Percentiles rank a stretch among this genome's conserved stretches.
Evolutionary conservation across 2,888 invertebrate genomes (phyloP).

Genomic region (Aphidoletes aphidimyza): DNA sequence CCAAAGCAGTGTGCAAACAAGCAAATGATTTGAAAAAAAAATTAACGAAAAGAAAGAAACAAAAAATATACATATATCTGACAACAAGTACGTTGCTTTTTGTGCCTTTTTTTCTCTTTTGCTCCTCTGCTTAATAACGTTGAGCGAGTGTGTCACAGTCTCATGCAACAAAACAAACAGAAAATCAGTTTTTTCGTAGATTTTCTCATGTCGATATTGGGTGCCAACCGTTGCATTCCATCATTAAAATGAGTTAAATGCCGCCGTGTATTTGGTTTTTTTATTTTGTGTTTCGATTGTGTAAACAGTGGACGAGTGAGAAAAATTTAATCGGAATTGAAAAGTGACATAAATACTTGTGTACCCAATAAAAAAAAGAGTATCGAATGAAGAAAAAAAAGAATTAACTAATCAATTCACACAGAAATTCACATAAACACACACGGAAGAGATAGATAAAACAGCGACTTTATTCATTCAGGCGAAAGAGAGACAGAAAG

Average conservation of each 20-base stretch:
- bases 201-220: neutral
- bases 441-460: conserved; percentile 15
- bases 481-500: neutral
- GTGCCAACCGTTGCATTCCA: conserved; percentile 3
- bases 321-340: no score
- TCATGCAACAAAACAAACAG: neutral
- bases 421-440: neutral
- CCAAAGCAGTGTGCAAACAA: neutral
- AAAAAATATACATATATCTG: neutral
- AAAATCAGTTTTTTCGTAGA: neutral
- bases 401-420: conserved; percentile 37
- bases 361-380: neutral
- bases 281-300: conserved; percentile 13
- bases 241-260: neutral
- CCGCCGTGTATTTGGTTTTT: no score
- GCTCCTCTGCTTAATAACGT: neutral
- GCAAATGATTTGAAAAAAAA: neutral
- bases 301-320: conserved; percentile 4
- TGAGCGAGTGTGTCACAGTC: neutral
- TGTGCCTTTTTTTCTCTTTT: conserved; percentile 41
- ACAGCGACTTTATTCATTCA: neutral
- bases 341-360: neutral
- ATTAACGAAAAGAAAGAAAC: neutral
- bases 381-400: neutral
- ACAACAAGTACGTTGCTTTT: conserved; percentile 38